Evolutionary conservation across 2,113 vertebrate species (phyloP), one percentile per base, ranked within the genome.

Genomic region (Smithornis capensis): DNA sequence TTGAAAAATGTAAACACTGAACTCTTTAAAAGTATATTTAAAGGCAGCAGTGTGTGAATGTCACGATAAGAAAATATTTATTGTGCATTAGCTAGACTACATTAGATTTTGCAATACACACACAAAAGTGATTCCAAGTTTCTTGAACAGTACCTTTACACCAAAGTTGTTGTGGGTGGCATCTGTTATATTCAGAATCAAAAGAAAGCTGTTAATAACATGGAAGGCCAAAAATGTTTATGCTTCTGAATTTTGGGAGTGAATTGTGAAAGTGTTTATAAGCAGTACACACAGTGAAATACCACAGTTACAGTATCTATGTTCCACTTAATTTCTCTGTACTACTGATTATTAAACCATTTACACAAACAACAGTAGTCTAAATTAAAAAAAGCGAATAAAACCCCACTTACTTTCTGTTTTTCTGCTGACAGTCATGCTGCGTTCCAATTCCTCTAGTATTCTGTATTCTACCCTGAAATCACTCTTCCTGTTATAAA

Each of bases 381-480:
- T 33, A 19, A 37, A 57, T 10, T 2, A 13, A 25, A 17, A 62
- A 19, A 71, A 9, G 1, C 9, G 56, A 74, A 73, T 21, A 55
- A 73, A 86, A 44, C 3, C 13, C 28, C 52, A 96, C 98, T 96
- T 97, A 99, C 99, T 98, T 95, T 99, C 98, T 44, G 91, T 92
- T 95, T 98, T 98, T 87, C 98, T 98, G 78, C 97, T 97, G 94
- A 96, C 91, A 62, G 97, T 97, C 94, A 99, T 87, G 73, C 96
- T 96, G 71, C 70, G 97, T 90, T 99, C 98, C 60, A 98, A 89
- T 68, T 99, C 98, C 71, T 99, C 98, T 79, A 99, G 95, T 28
- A 95, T 92, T 90, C 93, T 97, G 56, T 96, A 98, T 62, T 98
- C 97, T 83, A 97, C 96, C 63, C 96, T 97, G 95, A 98, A 98